Evolutionary conservation across 2,888 invertebrate species (phyloP).

Genomic region (Willowsia nigromaculata): DNA sequence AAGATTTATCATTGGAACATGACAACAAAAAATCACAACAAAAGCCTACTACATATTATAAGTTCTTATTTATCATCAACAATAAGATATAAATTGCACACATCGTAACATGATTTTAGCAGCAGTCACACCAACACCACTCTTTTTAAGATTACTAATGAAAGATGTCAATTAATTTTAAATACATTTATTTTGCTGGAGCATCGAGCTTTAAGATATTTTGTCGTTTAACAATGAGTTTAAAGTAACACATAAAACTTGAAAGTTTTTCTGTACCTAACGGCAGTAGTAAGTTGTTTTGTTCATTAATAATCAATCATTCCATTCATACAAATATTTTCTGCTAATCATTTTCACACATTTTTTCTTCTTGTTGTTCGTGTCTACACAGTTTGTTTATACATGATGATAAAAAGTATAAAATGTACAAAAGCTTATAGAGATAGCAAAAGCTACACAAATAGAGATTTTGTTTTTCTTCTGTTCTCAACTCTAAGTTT

Average conservation of each 20-base stretch:
- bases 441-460: slow-evolving; percentile 75
- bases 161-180: no score
- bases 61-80: not conserved
- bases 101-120: not conserved
- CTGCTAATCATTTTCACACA: not conserved
- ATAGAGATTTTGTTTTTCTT: slow-evolving; percentile 22
- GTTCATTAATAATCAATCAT: not conserved
- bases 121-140: no score
- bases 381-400: slow-evolving; percentile 15
- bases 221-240: no score
- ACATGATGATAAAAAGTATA: slow-evolving; percentile 69
- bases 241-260: no score
- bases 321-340: not conserved
- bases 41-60: no score
- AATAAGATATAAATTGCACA: not conserved
- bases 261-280: no score
- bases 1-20: not conserved
- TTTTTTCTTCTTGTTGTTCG: no score
- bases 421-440: slow-evolving; percentile 76
- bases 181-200: no score
- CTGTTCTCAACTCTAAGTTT: not conserved
- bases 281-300: slow-evolving; percentile 18
- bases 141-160: no score
- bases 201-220: no score
- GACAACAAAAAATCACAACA: not conserved